Conservation (phyloP, 1,140 invertebrate species). For the Atta cephalotes region DNA sequence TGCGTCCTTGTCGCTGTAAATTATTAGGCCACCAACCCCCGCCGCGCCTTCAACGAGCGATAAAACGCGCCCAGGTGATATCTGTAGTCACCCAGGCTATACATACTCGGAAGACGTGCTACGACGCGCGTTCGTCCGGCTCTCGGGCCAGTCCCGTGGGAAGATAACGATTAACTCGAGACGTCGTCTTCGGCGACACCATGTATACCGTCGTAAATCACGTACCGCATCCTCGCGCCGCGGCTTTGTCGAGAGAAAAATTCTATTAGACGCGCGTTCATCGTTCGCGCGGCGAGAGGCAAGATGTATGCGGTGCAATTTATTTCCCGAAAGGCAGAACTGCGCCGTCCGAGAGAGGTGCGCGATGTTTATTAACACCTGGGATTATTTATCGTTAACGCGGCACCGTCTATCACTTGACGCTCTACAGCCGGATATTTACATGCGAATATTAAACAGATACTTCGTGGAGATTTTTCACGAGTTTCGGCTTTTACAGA, state of each 20-base stretch:
- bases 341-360: not conserved
- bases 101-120: slow-evolving; percentile 29
- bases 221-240: not conserved
- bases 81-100: slow-evolving; percentile 33
- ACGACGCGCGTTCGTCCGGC: slow-evolving; percentile 6
- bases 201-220: slow-evolving; percentile 66
- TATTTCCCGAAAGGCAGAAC: slow-evolving; percentile 40
- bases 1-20: slow-evolving; percentile 82
- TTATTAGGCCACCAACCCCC: slow-evolving; percentile 76
- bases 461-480: slow-evolving; percentile 1
- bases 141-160: slow-evolving; percentile 19
- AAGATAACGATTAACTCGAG: slow-evolving; percentile 70
- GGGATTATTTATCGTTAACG: slow-evolving; percentile 46
- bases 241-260: slow-evolving; percentile 47
- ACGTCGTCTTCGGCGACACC: slow-evolving; percentile 44
- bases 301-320: slow-evolving; percentile 28
- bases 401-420: not conserved
- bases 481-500: not conserved
- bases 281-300: slow-evolving; percentile 29
- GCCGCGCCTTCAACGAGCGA: slow-evolving; percentile 52
- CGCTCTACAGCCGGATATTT: not conserved
- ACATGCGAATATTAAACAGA: slow-evolving; percentile 1
- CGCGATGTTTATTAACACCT: slow-evolving; percentile 44
- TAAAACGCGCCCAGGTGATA: slow-evolving; percentile 67
- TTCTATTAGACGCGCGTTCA: slow-evolving; percentile 50